Evolutionary conservation across 1,140 invertebrate species (phyloP).

Genomic region (Diprion similis): DNA sequence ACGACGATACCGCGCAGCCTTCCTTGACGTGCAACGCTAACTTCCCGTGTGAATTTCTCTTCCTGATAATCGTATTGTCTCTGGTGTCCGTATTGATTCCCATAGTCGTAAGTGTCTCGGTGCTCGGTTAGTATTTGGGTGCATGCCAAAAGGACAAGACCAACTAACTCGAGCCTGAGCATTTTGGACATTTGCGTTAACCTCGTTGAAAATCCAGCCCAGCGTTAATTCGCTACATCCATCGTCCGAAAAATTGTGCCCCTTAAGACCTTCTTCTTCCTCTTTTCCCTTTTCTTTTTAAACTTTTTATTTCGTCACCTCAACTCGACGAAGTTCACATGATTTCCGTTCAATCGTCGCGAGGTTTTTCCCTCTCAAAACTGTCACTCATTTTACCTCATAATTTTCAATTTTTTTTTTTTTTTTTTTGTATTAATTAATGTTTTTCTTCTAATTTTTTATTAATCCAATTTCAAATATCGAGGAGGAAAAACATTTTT

Average conservation of each 20-base stretch:
- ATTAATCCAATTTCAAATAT: no score
- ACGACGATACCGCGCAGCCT: slow-evolving; percentile 46
- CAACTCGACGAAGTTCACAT: not conserved
- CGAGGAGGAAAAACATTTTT: no score
- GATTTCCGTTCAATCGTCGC: no score
- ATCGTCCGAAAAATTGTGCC: not conserved
- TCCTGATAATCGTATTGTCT: slow-evolving; percentile 35
- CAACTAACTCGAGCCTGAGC: slow-evolving; percentile 48
- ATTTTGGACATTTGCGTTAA: slow-evolving; percentile 44
- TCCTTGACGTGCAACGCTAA: slow-evolving; percentile 51
- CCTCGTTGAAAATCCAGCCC: not conserved
- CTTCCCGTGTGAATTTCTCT: slow-evolving; percentile 43
- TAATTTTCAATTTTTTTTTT: no score
- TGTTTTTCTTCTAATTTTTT: no score
- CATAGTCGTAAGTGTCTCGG: slow-evolving; percentile 41
- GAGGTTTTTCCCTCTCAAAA: no score
- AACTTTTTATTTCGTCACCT: not conserved
- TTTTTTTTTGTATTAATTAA: no score
- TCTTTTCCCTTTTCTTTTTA: slow-evolving; percentile 14
- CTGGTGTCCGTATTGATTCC: slow-evolving; percentile 38
- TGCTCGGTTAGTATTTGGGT: slow-evolving; percentile 53
- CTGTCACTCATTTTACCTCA: no score
- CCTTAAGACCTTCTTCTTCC: not conserved
- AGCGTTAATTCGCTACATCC: no score
- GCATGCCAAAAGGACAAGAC: slow-evolving; percentile 46